phyloP scores from a whole-genome alignment of 1,140 invertebrate species.

The Idris sp. region DNA sequence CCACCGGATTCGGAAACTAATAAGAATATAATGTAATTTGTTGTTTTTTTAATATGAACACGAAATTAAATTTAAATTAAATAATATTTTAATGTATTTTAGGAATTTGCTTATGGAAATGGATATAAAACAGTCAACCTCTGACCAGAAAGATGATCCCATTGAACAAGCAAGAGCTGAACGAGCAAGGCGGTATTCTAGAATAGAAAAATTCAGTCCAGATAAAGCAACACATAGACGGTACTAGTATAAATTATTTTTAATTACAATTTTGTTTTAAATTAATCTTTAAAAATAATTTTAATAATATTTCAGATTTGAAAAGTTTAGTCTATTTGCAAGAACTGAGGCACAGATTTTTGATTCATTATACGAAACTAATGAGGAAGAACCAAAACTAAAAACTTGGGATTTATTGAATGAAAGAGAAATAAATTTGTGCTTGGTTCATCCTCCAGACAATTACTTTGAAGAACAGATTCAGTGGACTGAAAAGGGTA shows the following conservation, averaged over 20 bases:
- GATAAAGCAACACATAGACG: not conserved
- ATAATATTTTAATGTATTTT: constrained; percentile 7
- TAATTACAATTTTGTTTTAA: too few species aligned
- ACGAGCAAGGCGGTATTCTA: not conserved
- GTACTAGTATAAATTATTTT: constrained; percentile 13
- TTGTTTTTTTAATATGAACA: too few species aligned
- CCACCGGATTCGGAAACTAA: too few species aligned
- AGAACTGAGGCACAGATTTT: too few species aligned
- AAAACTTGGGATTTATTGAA: constrained; percentile 84
- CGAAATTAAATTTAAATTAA: too few species aligned
- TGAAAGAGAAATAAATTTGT: constrained; percentile 82
- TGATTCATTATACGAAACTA: constrained; percentile 46
- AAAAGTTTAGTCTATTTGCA: too few species aligned
- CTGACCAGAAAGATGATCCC: not conserved
- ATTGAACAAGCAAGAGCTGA: constrained; percentile 13
- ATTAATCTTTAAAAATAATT: too few species aligned
- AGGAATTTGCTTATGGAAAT: constrained; percentile 4
- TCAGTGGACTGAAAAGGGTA: constrained; percentile 94
- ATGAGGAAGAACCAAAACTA: constrained; percentile 74
- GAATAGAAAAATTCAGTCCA: not conserved
- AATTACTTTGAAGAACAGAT: constrained; percentile 97
- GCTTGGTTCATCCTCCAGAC: constrained; percentile 84
- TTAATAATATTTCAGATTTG: too few species aligned
- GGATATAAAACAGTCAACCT: constrained; percentile 15
- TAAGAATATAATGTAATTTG: too few species aligned